A percentile compares a stretch with the other conserved stretches of the same genome.
These are phyloP conservation scores for Microchrysa polita DNA, from an alignment of 2,888 invertebrate species.

Conservation along the genomic window DNA sequence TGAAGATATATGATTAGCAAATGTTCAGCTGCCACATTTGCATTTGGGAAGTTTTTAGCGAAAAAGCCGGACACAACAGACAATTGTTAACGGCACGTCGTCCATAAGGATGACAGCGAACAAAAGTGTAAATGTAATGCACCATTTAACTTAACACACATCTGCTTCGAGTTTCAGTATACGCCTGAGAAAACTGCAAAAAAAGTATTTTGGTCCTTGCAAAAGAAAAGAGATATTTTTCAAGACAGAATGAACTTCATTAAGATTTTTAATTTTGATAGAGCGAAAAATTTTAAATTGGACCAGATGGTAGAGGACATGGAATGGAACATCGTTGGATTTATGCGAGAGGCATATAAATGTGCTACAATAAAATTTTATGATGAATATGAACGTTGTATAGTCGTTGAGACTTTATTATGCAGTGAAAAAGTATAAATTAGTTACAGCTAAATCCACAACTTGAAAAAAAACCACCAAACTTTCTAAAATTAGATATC, in stretches of 20 bases:
- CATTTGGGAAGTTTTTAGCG: slow-evolving; percentile 12
- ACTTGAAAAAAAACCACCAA: no score
- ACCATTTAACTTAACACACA: slow-evolving; percentile 23
- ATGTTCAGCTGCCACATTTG: background rate
- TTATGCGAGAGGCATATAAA: no score
- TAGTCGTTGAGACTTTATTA: no score
- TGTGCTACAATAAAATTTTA: no score
- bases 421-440: no score
- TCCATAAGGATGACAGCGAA: background rate
- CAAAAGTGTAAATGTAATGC: background rate
- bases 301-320: slow-evolving; percentile 25
- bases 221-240: background rate
- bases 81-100: background rate
- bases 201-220: background rate
- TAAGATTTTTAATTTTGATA: slow-evolving; percentile 28
- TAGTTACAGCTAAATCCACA: no score
- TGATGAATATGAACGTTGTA: no score
- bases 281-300: slow-evolving; percentile 33
- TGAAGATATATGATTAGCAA: slow-evolving; percentile 17
- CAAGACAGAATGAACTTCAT: slow-evolving; percentile 1
- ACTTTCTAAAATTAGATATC: no score
- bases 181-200: background rate
- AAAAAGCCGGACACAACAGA: background rate
- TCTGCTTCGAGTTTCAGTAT: background rate
- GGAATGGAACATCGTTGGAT: background rate